These are phyloP conservation scores for Sericinus montela DNA, from an alignment of 2,888 invertebrate species.

Conservation along the genomic window DNA sequence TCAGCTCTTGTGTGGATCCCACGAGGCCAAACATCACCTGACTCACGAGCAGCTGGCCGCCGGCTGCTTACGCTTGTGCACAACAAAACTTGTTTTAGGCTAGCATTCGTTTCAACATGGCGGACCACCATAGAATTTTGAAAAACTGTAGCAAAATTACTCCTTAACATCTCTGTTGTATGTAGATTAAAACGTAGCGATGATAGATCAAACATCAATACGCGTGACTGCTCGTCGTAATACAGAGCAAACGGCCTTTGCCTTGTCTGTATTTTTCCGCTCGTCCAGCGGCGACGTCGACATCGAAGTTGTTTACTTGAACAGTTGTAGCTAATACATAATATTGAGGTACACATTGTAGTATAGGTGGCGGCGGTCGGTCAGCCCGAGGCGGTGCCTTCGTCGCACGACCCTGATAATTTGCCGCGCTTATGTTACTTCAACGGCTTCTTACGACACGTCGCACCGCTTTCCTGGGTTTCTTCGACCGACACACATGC, in stretches of 20 bases:
- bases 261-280: constrained; percentile 61
- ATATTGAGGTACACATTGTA: constrained; percentile 27
- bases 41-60: constrained; percentile 69
- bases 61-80: constrained; percentile 62
- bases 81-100: constrained; percentile 70
- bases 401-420: constrained; percentile 74
- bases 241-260: constrained; percentile 50
- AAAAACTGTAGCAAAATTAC: constrained; percentile 8
- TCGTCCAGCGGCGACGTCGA: constrained; percentile 41
- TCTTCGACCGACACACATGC: constrained; percentile 47
- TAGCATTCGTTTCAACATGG: constrained; percentile 60
- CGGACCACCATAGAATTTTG: constrained; percentile 42
- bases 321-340: constrained; percentile 38
- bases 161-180: neutral
- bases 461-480: constrained; percentile 61
- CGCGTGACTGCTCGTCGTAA: constrained; percentile 39
- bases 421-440: constrained; percentile 77
- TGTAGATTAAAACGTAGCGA: neutral
- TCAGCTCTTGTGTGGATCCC: constrained; percentile 39
- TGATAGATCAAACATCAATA: constrained; percentile 43
- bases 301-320: constrained; percentile 50
- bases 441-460: constrained; percentile 76
- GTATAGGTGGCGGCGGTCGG: constrained; percentile 61
- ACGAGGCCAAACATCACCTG: constrained; percentile 70
- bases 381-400: constrained; percentile 54